Percentiles rank a stretch among this genome's conserved stretches.
Evolutionary conservation across 2,797 vertebrate species (phyloP).

Genomic region (Premnoplex brunnescens): DNA sequence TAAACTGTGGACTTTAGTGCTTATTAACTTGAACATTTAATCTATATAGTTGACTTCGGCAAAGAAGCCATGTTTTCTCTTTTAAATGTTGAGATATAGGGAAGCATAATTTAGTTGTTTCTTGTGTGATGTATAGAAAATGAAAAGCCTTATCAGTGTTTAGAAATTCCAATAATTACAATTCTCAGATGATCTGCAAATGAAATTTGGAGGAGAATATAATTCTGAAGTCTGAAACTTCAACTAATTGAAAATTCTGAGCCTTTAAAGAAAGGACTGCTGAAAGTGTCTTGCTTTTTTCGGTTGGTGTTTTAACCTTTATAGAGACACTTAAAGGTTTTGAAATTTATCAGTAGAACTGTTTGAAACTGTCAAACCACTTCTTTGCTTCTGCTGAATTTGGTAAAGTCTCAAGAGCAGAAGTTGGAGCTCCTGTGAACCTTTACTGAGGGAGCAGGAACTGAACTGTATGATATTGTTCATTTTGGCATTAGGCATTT

Average conservation of each 20-base stretch:
- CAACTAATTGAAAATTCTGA: not conserved
- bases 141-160: not conserved
- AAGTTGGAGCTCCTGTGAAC: not conserved
- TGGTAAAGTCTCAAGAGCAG: not conserved
- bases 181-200: not conserved
- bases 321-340: not conserved
- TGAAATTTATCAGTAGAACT: not conserved
- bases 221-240: not conserved
- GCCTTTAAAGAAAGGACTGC: not conserved
- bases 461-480: not conserved
- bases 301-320: not conserved
- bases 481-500: not conserved
- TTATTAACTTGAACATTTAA: not conserved
- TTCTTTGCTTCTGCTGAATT: not conserved
- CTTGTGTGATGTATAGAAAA: not conserved
- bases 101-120: not conserved
- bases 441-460: not conserved
- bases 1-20: not conserved
- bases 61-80: not conserved
- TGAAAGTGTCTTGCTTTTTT: not conserved
- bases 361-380: not conserved
- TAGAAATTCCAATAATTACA: not conserved
- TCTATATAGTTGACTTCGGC: not conserved
- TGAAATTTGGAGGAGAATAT: not conserved
- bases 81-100: not conserved